Percentiles rank a stretch among this genome's conserved stretches.
Evolutionary conservation across 2,888 invertebrate genomes (phyloP).

Genomic region (Gastracanthus pulcherrimus): DNA sequence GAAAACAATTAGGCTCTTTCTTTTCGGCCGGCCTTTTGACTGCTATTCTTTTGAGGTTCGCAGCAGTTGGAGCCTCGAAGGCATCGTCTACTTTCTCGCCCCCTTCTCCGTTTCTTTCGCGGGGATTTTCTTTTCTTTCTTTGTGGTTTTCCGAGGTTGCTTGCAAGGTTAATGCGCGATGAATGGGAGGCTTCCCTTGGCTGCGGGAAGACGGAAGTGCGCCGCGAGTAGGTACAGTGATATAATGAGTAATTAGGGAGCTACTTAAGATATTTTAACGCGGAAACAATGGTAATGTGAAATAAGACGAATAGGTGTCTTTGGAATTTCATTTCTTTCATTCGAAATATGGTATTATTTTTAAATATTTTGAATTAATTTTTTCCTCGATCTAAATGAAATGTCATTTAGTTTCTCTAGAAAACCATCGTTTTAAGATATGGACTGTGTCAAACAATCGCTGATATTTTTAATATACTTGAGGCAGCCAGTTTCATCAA

Average conservation of each 20-base stretch:
- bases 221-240: no score
- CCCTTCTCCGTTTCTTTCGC: not conserved
- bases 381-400: no score
- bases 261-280: not conserved
- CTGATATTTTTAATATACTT: no score
- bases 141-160: not conserved
- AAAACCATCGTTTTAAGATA: no score
- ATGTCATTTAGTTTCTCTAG: no score
- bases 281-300: not conserved
- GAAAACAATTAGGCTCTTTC: constrained; percentile 48
- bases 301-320: not conserved
- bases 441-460: no score
- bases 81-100: constrained; percentile 7
- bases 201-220: not conserved
- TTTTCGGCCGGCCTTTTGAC: constrained; percentile 24
- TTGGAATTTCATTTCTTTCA: not conserved
- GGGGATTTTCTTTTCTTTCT: constrained; percentile 22
- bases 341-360: no score
- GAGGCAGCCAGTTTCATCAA: no score
- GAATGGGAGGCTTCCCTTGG: not conserved
- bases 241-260: constrained; percentile 31
- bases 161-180: not conserved
- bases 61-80: constrained; percentile 1
- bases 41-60: not conserved
- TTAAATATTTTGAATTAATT: no score